These are phyloP conservation scores for Apeira syringaria DNA, from an alignment of 2,888 invertebrate species.

Conservation along the genomic window DNA sequence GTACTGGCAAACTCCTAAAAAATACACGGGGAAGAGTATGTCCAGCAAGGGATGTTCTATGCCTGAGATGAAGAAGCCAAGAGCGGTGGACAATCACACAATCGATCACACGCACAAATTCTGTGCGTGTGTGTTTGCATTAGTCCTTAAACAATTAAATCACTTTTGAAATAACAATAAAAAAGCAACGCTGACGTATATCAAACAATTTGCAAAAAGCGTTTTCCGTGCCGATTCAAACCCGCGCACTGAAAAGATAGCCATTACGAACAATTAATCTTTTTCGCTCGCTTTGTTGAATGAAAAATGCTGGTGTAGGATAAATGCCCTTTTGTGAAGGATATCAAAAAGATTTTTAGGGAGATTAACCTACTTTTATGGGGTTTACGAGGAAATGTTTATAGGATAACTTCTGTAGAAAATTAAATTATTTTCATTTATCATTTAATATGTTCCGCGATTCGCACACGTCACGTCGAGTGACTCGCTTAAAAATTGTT, in stretches of 20 bases:
- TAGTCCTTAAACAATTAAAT: neutral
- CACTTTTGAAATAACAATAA: slow-evolving; percentile 1
- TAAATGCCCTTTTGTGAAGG: slow-evolving; percentile 22
- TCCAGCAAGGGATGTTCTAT: too few relatives aligned
- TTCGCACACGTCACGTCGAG: too few relatives aligned
- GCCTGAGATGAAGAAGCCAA: too few relatives aligned
- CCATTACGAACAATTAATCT: slow-evolving; percentile 28
- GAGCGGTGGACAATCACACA: too few relatives aligned
- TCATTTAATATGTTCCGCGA: too few relatives aligned
- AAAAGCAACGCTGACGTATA: slow-evolving; percentile 2
- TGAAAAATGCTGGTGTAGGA: slow-evolving; percentile 21
- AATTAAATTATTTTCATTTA: too few relatives aligned
- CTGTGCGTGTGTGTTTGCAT: too few relatives aligned
- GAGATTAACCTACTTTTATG: slow-evolving; percentile 14
- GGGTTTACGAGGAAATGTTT: slow-evolving; percentile 1
- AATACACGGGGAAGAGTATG: too few relatives aligned
- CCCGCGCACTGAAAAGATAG: slow-evolving; percentile 20
- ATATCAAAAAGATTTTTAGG: slow-evolving; percentile 19
- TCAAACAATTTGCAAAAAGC: slow-evolving; percentile 15
- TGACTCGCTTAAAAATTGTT: too few relatives aligned
- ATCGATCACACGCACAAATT: too few relatives aligned
- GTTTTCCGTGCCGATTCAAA: slow-evolving; percentile 12
- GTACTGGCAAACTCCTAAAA: too few relatives aligned
- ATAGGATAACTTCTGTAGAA: neutral
- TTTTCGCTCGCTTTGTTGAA: slow-evolving; percentile 19